Evolutionary conservation across 2,888 invertebrate genomes (phyloP).

Genomic region (Noctua janthe): DNA sequence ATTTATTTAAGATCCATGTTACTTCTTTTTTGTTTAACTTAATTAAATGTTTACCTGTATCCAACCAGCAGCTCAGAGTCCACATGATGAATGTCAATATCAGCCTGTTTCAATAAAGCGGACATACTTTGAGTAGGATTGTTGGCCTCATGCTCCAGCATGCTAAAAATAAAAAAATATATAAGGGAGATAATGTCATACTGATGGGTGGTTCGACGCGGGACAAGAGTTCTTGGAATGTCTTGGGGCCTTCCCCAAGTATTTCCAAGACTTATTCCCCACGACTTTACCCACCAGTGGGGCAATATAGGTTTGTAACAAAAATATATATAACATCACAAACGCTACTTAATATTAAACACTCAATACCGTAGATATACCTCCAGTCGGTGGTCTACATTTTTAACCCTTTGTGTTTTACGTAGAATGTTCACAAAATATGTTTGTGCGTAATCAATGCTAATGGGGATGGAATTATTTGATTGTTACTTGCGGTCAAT

Average conservation of each 20-base stretch:
- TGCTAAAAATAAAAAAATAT: slow-evolving; percentile 58
- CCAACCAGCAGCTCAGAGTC: slow-evolving; percentile 56
- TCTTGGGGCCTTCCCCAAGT: neutral
- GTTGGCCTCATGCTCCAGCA: slow-evolving; percentile 68
- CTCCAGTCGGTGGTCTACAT: too few species aligned
- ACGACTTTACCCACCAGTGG: too few species aligned
- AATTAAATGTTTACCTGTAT: slow-evolving; percentile 68
- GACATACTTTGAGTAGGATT: slow-evolving; percentile 62
- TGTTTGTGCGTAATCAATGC: too few species aligned
- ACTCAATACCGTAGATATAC: neutral
- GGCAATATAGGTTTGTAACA: neutral
- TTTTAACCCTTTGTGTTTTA: too few species aligned
- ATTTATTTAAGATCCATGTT: too few species aligned
- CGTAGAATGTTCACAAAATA: too few species aligned
- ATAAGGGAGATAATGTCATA: neutral
- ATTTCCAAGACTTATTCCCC: too few species aligned
- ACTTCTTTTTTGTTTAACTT: too few species aligned
- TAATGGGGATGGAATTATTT: too few species aligned
- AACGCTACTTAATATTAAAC: too few species aligned
- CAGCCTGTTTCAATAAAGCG: slow-evolving; percentile 66
- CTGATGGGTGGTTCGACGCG: neutral
- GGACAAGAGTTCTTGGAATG: neutral
- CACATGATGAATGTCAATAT: slow-evolving; percentile 61
- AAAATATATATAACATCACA: too few species aligned
- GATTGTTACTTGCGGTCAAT: too few species aligned